A percentile compares a stretch with the other conserved stretches of the same genome.
Evolutionary conservation across 2,797 vertebrate species (phyloP).

Genomic region (Mormyrops attenuatus): DNA sequence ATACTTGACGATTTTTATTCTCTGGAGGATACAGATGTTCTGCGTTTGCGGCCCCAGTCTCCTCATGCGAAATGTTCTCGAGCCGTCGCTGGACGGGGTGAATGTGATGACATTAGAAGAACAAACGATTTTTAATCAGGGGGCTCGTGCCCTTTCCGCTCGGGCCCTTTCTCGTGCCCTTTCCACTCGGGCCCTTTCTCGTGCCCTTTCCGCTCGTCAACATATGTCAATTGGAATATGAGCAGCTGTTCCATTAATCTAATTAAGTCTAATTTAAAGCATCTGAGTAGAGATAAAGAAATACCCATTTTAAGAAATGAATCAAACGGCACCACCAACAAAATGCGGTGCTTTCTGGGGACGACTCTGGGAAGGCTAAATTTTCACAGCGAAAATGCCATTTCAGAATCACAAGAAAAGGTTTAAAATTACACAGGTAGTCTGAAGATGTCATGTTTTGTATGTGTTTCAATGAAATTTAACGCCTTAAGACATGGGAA

Average conservation of each 20-base stretch:
- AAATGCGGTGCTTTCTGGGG: background rate
- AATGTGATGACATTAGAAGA: background rate
- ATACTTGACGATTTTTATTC: background rate
- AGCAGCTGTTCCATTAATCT: background rate
- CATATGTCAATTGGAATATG: background rate
- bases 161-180: background rate
- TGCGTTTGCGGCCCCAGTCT: background rate
- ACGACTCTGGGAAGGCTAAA: background rate
- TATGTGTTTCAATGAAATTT: background rate
- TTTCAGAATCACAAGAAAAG: background rate
- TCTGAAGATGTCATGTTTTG: background rate
- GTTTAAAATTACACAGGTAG: background rate
- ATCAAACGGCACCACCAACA: background rate
- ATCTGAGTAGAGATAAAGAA: too few species aligned
- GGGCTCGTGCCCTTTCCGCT: background rate
- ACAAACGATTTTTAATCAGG: background rate
- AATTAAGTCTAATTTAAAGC: background rate
- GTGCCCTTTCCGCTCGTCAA: background rate
- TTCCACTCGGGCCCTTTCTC: too few species aligned
- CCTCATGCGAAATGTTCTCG: background rate
- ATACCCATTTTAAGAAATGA: background rate
- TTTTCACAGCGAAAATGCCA: background rate
- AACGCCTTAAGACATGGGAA: background rate
- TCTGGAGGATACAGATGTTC: constrained; percentile 3
- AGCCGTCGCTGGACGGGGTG: background rate